Evolutionary conservation across 2,888 invertebrate genomes (phyloP), one percentile per base, ranked within the genome.

Genomic region (Tiliacea citrago): DNA sequence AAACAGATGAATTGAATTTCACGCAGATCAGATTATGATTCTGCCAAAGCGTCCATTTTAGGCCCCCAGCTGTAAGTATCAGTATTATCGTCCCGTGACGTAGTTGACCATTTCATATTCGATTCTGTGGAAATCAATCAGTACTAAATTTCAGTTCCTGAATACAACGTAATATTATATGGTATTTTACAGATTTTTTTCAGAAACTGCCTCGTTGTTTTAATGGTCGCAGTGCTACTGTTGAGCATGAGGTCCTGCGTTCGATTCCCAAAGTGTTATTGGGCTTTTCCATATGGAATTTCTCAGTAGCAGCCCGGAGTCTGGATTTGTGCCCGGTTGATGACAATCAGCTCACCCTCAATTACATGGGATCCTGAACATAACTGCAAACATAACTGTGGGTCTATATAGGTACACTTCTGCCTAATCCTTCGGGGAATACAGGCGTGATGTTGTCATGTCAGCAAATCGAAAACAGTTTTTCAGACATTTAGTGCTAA

Each of bases 81-180:
- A n/a, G n/a, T n/a, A 57, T 70, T 57, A 66, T 60, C 13, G 49
- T 62, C 13, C n/a, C 8, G 39, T 72, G 72, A 78, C 73, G 73
- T 67, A 65, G 29, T n/a, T 24, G 55, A 65, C 35, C 42, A 42
- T 35, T 60, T 3, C 24, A 42, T 49, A 12, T 9, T 12, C 13
- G 63, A 58, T 55, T 35, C 8, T 69, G 16, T 24, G 18, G 61
- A 1, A 39, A 66, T 55, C 51, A 57, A 51, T 79, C 79, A 51
- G 62, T 61, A 57, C 29, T 29, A n/a, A 24, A 16, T 65, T 78
- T 61, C 58, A 39, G 42, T 45, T 55, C 45, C 16, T 13, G 42
- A 9, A 60, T 51, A 60, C 29, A 58, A 8, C 13, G n/a, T 42
- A 16, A 29, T 58, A 39, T 13, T 35, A 18, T 42, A 16, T 21